Percentiles rank a stretch among this genome's conserved stretches.
These are phyloP conservation scores for Bellardia pandia DNA, from an alignment of 2,888 invertebrate species.

Conservation along the genomic window DNA sequence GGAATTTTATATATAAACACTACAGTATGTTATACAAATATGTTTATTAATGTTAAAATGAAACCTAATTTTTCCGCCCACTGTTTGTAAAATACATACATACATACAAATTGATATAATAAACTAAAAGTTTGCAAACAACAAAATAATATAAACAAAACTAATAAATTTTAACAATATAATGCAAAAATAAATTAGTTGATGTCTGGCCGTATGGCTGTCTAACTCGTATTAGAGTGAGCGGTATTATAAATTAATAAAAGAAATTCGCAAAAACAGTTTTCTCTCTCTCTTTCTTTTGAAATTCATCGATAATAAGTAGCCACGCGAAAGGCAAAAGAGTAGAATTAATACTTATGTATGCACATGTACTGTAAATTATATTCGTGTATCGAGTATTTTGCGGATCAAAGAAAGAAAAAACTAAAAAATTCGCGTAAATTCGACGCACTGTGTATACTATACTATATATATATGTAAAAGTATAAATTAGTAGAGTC, in stretches of 20 bases:
- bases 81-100: neutral
- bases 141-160: constrained; percentile 25
- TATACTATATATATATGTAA: too few species aligned
- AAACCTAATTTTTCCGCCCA: neutral
- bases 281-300: constrained; percentile 4
- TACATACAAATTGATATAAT: neutral
- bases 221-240: neutral
- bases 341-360: neutral
- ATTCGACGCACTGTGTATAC: neutral
- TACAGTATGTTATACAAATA: neutral
- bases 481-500: too few species aligned
- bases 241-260: constrained; percentile 18
- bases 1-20: neutral
- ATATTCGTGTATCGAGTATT: neutral
- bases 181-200: constrained; percentile 48
- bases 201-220: constrained; percentile 18
- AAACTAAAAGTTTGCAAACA: constrained; percentile 5
- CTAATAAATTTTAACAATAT: constrained; percentile 50
- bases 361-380: neutral
- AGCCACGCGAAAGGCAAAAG: neutral
- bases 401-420: neutral
- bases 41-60: neutral
- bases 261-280: constrained; percentile 10
- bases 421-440: neutral
- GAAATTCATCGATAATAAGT: constrained; percentile 6